Base-by-base conservation (phyloP, 2,888 invertebrate genomes). In the Tetranychus piercei region DNA sequence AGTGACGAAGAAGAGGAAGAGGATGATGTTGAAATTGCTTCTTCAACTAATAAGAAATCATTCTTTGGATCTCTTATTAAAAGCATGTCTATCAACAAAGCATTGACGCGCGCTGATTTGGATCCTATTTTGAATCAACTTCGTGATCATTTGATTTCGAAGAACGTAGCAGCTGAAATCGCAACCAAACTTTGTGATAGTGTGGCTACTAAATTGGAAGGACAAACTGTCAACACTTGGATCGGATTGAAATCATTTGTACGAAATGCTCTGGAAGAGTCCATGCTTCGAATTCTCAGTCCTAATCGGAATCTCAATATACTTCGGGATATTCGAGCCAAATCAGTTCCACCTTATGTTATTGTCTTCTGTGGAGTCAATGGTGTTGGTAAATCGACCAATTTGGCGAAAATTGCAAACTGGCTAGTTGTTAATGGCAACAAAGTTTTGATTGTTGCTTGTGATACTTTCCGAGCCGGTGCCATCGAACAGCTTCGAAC, bases 361-460 rank as follows among this genome's bases (percentile, higher is more conserved):
- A 91, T 97, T 86, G 87, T 93, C 0, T 99, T 99, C 82, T 99
- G 99, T 83, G 99, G 99, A 76, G 99, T 93, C 1, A 99, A 99
- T 83, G 99, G 99, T 20, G 99, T 99, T 0, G 99, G 99, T 74
- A 99, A 99, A 81, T 96, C 95, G 0, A 99, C 99, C 2, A 99
- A 99, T 85, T 85, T 99, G 74, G 97, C 99, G 0, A 99, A 99
- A 87, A 95, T 99, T 79, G 94, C 95, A 80, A 99, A 99, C 84
- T 99, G 99, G 99, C 85, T 99, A 79, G 92, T 97, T 78, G 97
- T 99, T 84, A 99, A 99, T 83, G 90, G 92, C 80, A 88, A 94
- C 82, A 88, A 90, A 64, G 99, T 99, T 64, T 84, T 99, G 81
- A 96, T 99, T 78, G 99, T 99, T 8, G 99, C 99, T 23, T 97